Base-by-base conservation (phyloP, 2,888 invertebrate species). In the Lasioglossum oenotherae region DNA sequence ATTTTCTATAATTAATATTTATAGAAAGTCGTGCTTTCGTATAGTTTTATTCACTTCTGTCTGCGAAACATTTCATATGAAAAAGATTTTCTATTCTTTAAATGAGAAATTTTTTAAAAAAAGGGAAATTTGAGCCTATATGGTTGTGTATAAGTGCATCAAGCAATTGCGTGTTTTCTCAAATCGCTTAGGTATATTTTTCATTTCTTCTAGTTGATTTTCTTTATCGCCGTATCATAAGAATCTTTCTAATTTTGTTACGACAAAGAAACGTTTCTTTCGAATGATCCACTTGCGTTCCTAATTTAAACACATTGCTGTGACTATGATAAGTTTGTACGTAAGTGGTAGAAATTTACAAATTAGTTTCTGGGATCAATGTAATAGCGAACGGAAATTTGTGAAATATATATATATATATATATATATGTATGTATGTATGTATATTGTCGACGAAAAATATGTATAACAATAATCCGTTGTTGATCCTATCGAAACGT, bases 261-360 rank as follows among this genome's bases (percentile, higher is more conserved):
- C 46, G 64, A 87, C 76, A 84, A 71, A 80, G 79, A 86, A 71
- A 80, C 31, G 10, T 80, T 82, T 69, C 35, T 80, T 78, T 78
- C 72, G 69, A 81, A 71, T 86, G 86, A 89, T 89, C 86, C 87
- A 89, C 69, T 88, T 87, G 91, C 88, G 91, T 93, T 93, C 90
- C 91, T 91, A 88, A 90, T 88, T 83, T 80, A 85, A 87, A 89
- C 85, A 88, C 90, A 89, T 89, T 88, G 92, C 93, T 93, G 93
- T 93, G 92, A 93, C 91, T 93, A 93, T 88, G 76, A 89, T 93
- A 93, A 91, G 92, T 93, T 93, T 86, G 71, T 90, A 86, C 78
- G 81, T 90, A 91, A 91, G 84, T 84, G 79, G 41, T 91, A 89
- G 82, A 80, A 83, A 72, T 90, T 92, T 91, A 69, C 38, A 92